Base-by-base conservation (phyloP, 2,797 vertebrate genomes). In the Syndactyla subalaris region DNA sequence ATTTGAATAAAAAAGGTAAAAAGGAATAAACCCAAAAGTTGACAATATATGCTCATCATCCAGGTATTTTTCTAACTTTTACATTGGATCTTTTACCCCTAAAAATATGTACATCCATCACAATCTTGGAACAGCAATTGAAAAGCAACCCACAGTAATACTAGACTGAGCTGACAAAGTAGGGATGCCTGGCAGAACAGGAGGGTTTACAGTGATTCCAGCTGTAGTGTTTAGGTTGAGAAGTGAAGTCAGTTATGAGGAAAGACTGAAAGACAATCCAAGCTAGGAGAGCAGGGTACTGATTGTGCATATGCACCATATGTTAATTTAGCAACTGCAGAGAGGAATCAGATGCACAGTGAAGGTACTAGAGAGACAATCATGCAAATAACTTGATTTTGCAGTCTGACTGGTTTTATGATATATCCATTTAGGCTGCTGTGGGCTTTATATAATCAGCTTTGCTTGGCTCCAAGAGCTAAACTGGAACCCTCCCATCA, bases 361-460 rank as follows among this genome's bases (percentile, higher is more conserved):
- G 26, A 88, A 89, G 59, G 55, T n/a, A 82, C 57, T 54, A 72
- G 49, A 80, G 51, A 91, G n/a, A 68, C 19, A 87, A 68, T 61
- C 1, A 4, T 48, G 46, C 30, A 88, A 88, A 55, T 58, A 84
- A 72, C 34, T 51, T 78, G 26, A 73, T 85, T 83, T 89, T 49
- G 19, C 16, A 55, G 39, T 38, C 27, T 58, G 52, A 58, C 11
- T 65, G 29, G 0, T 32, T 92, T 81, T 58, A 66, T 24, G 16
- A 77, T 26, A 57, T 10, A 61, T 30, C 22, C 10, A 67, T 79
- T 73, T 30, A 61, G 49, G 30, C 34, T 92, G 55, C 62, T 67
- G 19, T 36, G 16, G 68, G 48, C 45, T 93, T 81, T 59, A 57
- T 20, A n/a, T 20, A 65, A 85, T 45, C 41, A 71, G 38, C 15